A percentile compares a stretch with the other conserved stretches of the same genome.
Evolutionary conservation across 2,888 invertebrate species (phyloP).

Genomic region (Xylota sylvarum): DNA sequence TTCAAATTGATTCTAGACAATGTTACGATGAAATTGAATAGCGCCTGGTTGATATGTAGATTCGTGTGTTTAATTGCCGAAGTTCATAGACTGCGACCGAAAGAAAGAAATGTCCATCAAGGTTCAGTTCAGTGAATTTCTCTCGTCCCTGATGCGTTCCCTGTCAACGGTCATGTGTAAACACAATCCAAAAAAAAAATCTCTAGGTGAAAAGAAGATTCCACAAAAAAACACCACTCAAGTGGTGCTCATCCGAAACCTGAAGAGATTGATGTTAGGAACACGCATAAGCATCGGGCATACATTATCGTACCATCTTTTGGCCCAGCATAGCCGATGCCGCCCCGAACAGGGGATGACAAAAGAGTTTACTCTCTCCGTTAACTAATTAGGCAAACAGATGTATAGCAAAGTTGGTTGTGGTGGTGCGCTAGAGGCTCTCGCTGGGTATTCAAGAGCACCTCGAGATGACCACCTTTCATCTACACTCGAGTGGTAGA

Average conservation of each 20-base stretch:
- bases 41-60: slow-evolving; percentile 13
- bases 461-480: slow-evolving; percentile 50
- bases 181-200: slow-evolving; percentile 20
- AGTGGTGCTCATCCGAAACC: slow-evolving; percentile 72
- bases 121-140: slow-evolving; percentile 22
- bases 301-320: slow-evolving; percentile 53
- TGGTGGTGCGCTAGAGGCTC: slow-evolving; percentile 26
- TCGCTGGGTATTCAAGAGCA: slow-evolving; percentile 40
- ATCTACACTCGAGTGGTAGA: slow-evolving; percentile 20
- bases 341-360: slow-evolving; percentile 58
- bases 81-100: slow-evolving; percentile 50
- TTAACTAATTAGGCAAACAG: slow-evolving; percentile 75
- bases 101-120: slow-evolving; percentile 3
- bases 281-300: slow-evolving; percentile 58
- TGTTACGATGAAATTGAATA: slow-evolving; percentile 23
- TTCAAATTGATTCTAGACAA: slow-evolving; percentile 46
- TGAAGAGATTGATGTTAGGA: slow-evolving; percentile 72
- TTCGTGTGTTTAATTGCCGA: slow-evolving; percentile 35
- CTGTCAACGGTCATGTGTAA: slow-evolving; percentile 55
- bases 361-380: slow-evolving; percentile 73
- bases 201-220: slow-evolving; percentile 27
- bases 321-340: slow-evolving; percentile 17
- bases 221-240: slow-evolving; percentile 43
- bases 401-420: slow-evolving; percentile 16
- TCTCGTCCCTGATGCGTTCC: slow-evolving; percentile 14